Evolutionary conservation across 2,888 invertebrate genomes (phyloP).

Genomic region (Ophonus ardosiacus): DNA sequence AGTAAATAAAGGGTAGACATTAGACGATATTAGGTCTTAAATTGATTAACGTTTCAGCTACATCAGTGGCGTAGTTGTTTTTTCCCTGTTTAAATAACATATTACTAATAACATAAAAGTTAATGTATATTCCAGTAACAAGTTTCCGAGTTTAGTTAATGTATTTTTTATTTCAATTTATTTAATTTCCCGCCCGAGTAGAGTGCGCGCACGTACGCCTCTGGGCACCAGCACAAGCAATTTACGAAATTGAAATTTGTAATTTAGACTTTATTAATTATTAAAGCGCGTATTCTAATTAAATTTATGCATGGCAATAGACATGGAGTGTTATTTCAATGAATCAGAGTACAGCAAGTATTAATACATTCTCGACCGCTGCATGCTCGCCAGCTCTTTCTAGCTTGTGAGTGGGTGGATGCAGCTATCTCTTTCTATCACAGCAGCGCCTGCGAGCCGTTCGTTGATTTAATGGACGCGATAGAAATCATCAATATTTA

Average conservation of each 20-base stretch:
- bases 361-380: slow-evolving; percentile 49
- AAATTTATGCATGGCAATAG: slow-evolving; percentile 63
- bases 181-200: slow-evolving; percentile 29
- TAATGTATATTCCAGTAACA: slow-evolving; percentile 1
- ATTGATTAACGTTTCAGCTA: slow-evolving; percentile 24
- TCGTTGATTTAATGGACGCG: slow-evolving; percentile 62
- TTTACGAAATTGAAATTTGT: slow-evolving; percentile 64
- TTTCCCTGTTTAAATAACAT: neutral
- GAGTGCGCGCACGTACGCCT: slow-evolving; percentile 37
- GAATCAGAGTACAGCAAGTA: slow-evolving; percentile 55
- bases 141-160: slow-evolving; percentile 20
- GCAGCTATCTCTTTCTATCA: slow-evolving; percentile 7
- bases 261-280: slow-evolving; percentile 64
- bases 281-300: slow-evolving; percentile 63
- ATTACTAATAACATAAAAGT: neutral
- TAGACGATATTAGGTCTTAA: slow-evolving; percentile 31
- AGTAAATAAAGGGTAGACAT: slow-evolving; percentile 21
- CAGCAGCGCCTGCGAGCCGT: slow-evolving; percentile 13
- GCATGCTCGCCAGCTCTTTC: neutral
- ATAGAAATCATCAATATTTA: slow-evolving; percentile 64
- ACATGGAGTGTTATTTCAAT: slow-evolving; percentile 57
- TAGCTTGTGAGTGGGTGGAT: neutral
- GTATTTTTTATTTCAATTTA: slow-evolving; percentile 36
- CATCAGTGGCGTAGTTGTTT: slow-evolving; percentile 2
- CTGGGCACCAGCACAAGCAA: slow-evolving; percentile 52